Conservation (phyloP, 2,888 invertebrate species). For the Kuschelorhynchus macadamiae region DNA sequence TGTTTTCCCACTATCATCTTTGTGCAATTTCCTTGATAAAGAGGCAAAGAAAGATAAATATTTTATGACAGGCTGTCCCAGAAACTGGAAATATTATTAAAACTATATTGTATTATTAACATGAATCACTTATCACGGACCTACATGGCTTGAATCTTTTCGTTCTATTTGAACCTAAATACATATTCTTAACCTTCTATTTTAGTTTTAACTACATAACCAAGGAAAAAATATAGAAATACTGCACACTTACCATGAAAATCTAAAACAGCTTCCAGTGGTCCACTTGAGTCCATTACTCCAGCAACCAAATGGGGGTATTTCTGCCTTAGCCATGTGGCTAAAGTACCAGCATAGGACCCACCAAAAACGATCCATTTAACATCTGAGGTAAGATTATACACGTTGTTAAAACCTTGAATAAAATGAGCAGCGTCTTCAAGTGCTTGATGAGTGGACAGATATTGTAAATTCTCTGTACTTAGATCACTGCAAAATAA, state of each 20-base stretch:
- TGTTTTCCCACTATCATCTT: too few species aligned
- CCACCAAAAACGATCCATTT: slow-evolving; percentile 97
- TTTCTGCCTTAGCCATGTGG: slow-evolving; percentile 91
- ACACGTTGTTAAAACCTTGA: slow-evolving; percentile 76
- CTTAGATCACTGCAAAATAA: slow-evolving; percentile 80
- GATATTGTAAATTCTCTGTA: slow-evolving; percentile 82
- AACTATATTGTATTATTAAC: too few species aligned
- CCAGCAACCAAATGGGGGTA: slow-evolving; percentile 91
- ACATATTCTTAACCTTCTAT: too few species aligned
- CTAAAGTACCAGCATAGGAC: slow-evolving; percentile 93
- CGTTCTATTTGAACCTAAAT: too few species aligned
- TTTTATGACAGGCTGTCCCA: too few species aligned
- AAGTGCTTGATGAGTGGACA: slow-evolving; percentile 85
- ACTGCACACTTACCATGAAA: slow-evolving; percentile 85
- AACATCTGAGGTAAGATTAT: slow-evolving; percentile 73
- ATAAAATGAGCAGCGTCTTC: slow-evolving; percentile 92
- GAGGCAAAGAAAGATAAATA: too few species aligned
- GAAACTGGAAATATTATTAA: too few species aligned
- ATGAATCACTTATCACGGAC: too few species aligned
- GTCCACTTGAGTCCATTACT: slow-evolving; percentile 91
- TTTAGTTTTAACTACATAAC: too few species aligned
- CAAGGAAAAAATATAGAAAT: too few species aligned
- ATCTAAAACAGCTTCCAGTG: slow-evolving; percentile 86
- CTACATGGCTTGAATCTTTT: too few species aligned
- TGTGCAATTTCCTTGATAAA: too few species aligned